Evolutionary conservation across 2,888 invertebrate genomes (phyloP), one percentile per base, ranked within the genome.

Genomic region (Drosophila pseudotalamancana): DNA sequence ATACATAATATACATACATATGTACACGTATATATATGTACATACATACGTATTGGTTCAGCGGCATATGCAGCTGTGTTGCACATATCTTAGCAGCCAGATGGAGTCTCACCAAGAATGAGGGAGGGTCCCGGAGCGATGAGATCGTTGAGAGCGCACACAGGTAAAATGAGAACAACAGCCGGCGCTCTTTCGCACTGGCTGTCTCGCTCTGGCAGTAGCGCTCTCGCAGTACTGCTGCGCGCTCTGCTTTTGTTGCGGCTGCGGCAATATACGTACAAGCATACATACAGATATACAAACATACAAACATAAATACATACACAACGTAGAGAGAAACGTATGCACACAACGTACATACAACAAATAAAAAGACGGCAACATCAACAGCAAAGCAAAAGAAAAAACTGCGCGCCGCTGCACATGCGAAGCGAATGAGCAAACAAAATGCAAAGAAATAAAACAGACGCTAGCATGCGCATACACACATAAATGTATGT

Each of bases 381-480:
- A 32, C 55, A 42, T 25, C 64, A 59, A 29, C 60, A 54, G 46
- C 34, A 40, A 49, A 50, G 35, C 56, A 53, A 66, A 56, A 69
- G 65, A 56, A 68, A 72, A 59, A 60, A 67, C 57, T 53, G 56
- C 55, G 61, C 62, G 64, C 40, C 60, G 64, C 78, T 80, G 81
- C 75, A 72, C 74, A 79, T 73, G 77, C 77, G 75, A 84, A 82
- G 79, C 81, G 84, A 77, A 84, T 81, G 81, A 79, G 72, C 75
- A 81, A 81, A 73, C 77, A 80, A 76, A 85, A 80, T 82, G 82
- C 70, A 73, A 78, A 72, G 75, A 75, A 70, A 60, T 57, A 63
- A 81, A 75, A 83, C 60, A 72, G 71, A 74, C 72, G 62, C 65
- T 66, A 75, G 75, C 77, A 76, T 71, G 67, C 53, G 55, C 63